Base-by-base conservation (phyloP, 2,797 vertebrate genomes). In the Coranthus polyacanthus region DNA sequence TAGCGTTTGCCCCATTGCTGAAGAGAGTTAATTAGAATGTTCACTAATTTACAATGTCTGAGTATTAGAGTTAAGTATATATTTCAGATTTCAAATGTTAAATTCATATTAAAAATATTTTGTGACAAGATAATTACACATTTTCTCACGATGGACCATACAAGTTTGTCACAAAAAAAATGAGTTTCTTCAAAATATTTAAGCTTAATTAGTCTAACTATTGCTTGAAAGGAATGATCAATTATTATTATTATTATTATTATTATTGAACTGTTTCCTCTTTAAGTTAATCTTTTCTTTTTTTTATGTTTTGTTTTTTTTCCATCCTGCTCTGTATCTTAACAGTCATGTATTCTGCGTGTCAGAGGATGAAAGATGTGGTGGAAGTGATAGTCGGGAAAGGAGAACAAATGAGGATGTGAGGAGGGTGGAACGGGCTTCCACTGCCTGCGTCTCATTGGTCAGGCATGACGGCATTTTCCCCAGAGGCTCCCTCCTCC, bases 391-490 rank as follows among this genome's bases (percentile, higher is more conserved):
- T 41, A 64, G 72, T 69, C 11, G 34, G 59, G 52, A 82, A 72
- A 55, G 52, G 57, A 71, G 74, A 88, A 81, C 65, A 81, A 74
- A 84, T 84, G 77, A 78, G 78, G 79, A 81, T 82, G 75, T 36
- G 47, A 73, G 70, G 72, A 78, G 66, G 53, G 61, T 67, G 53
- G 76, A 79, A 88, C 79, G 89, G 84, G 88, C 64, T 91, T 95
- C 87, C 90, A 91, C 95, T 93, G 91, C 76, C 52, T 69, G 70
- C 50, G 87, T 93, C 68, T 93, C 83, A 98, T 98, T 99, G 97
- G 96, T 87, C 94, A 92, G 89, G 82, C 90, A 97, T 99, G 93
- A 98, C 97, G 82, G 89, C 97, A 94, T 95, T 92, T 78, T 94
- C 93, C 93, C 91, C 72, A 0, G 94, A 95, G 96, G 93, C 86